Conservation (phyloP, 2,797 vertebrate species). For the Pangasius larnaudii region DNA sequence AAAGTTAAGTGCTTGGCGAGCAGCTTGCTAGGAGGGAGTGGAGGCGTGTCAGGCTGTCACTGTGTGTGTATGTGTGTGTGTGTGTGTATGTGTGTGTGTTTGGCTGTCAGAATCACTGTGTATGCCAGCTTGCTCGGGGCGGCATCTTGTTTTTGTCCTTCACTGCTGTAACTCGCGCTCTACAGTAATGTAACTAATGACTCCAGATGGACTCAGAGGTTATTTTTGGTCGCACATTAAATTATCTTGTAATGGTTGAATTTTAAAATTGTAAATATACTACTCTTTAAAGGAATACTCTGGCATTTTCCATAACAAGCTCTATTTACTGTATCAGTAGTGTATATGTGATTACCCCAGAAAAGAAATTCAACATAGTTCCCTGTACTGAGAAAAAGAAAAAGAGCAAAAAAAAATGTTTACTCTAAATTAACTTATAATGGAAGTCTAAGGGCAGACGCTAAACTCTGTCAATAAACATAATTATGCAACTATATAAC, state of each 20-base stretch:
- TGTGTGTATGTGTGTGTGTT: constrained; percentile 41
- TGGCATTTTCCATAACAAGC: neutral
- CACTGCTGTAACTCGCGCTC: constrained; percentile 53
- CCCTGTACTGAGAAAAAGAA: neutral
- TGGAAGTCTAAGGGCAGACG: neutral
- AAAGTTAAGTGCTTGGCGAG: constrained; percentile 60
- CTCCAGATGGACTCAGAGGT: constrained; percentile 18
- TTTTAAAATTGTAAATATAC: neutral
- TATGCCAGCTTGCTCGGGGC: constrained; percentile 36
- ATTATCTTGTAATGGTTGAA: neutral
- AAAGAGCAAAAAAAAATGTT: neutral
- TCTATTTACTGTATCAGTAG: neutral
- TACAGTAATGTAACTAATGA: constrained; percentile 47
- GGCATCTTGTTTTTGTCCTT: constrained; percentile 59
- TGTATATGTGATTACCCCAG: neutral
- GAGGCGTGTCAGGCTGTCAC: constrained; percentile 34
- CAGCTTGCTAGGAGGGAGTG: constrained; percentile 37
- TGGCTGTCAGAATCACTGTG: constrained; percentile 48
- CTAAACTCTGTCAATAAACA: neutral
- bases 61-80: constrained; percentile 27
- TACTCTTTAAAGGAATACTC: neutral
- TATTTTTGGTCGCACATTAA: constrained; percentile 1
- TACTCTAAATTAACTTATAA: neutral
- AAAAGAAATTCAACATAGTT: neutral
- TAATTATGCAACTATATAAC: neutral